phyloP scores from a whole-genome alignment of 2,888 invertebrate genomes.

The Pteria penguin region DNA sequence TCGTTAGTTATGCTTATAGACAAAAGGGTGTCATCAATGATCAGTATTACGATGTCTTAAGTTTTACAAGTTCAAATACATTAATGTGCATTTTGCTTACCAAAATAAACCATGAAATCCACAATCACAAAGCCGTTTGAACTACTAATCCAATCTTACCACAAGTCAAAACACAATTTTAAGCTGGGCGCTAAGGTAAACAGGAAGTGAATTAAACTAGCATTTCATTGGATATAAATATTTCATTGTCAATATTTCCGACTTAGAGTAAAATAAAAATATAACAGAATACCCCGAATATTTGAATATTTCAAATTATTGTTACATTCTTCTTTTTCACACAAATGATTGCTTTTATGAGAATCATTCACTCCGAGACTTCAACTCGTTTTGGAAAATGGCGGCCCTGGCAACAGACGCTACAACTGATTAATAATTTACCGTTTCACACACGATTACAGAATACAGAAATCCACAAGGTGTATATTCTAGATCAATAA shows the following conservation, averaged over 20 bases:
- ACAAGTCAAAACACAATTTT: conserved; percentile 51
- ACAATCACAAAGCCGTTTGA: no score
- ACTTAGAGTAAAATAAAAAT: not conserved
- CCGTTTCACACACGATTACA: not conserved
- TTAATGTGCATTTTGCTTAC: no score
- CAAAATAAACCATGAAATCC: no score
- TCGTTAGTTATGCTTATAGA: no score
- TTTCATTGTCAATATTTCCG: not conserved
- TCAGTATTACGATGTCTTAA: no score
- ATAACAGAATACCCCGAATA: not conserved
- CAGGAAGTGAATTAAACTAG: conserved; percentile 30
- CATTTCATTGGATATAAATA: conserved; percentile 25
- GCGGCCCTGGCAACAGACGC: conserved; percentile 73
- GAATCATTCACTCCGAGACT: no score
- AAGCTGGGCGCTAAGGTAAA: conserved; percentile 45
- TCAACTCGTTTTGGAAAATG: conserved; percentile 62
- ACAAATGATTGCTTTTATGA: no score
- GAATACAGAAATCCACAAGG: not conserved
- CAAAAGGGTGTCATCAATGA: no score
- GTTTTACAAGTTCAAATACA: no score
- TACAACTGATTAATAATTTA: not conserved
- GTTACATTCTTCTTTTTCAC: no score
- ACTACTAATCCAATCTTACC: not conserved
- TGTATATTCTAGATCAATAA: no score
- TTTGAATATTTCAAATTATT: not conserved